Conservation (phyloP, 1,140 invertebrate species). For the Drosophila insularis region DNA sequence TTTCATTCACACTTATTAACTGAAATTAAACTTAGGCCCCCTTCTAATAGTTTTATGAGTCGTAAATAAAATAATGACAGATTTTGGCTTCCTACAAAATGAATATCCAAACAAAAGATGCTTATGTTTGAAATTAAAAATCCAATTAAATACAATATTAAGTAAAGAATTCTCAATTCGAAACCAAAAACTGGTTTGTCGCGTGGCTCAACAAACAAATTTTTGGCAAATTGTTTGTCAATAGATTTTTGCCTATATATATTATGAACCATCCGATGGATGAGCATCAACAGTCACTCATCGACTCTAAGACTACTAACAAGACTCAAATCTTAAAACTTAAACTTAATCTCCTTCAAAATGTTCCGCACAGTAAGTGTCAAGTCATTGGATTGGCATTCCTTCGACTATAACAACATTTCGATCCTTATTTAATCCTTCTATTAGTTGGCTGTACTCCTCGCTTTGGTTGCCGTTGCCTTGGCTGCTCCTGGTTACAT, state of each 20-base stretch:
- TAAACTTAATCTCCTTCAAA: neutral
- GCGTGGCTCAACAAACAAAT: constrained; percentile 1
- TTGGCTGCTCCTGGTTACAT: constrained; percentile 44
- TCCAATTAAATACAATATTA: neutral
- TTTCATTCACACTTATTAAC: too few species aligned
- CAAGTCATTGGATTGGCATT: neutral
- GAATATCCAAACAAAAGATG: neutral
- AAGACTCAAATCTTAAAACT: neutral
- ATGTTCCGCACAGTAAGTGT: constrained; percentile 58
- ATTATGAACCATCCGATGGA: neutral
- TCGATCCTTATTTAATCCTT: neutral
- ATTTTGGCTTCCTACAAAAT: neutral
- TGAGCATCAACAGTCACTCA: constrained; percentile 33
- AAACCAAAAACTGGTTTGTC: neutral
- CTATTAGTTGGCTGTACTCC: constrained; percentile 29
- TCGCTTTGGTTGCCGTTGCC: constrained; percentile 31
- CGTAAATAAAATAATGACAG: neutral
- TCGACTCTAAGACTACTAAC: constrained; percentile 1
- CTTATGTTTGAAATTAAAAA: neutral
- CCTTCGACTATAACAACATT: neutral
- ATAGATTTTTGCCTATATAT: constrained; percentile 10
- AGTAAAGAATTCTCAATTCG: constrained; percentile 3
- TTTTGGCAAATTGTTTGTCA: constrained; percentile 2
- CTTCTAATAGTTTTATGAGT: neutral
- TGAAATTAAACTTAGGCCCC: too few species aligned